Evolutionary conservation across 2,113 vertebrate genomes (phyloP).

Genomic region (Gracilinanus agilis): DNA sequence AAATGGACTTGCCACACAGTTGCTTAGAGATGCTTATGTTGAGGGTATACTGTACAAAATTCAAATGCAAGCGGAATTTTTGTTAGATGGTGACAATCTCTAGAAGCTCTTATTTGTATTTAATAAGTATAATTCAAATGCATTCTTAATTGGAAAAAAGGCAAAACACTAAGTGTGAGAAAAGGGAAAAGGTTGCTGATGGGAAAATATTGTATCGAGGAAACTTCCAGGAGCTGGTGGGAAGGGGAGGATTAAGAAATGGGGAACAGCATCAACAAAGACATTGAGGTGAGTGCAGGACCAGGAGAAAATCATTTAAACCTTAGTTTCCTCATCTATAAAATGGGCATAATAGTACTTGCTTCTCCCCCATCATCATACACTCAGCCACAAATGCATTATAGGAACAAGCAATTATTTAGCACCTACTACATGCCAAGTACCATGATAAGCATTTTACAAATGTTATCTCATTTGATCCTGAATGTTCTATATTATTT

Average conservation of each 20-base stretch:
- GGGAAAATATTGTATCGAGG: background rate
- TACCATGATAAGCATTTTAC: background rate
- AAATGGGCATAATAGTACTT: background rate
- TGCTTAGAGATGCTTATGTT: background rate
- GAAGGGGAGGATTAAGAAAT: background rate
- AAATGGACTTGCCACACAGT: background rate
- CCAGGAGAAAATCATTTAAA: background rate
- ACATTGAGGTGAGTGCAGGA: no score
- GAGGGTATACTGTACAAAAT: background rate
- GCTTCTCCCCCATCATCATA: background rate
- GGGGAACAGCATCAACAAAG: no score
- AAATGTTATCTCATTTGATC: background rate
- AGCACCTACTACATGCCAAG: background rate
- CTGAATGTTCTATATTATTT: background rate
- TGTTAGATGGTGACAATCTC: background rate
- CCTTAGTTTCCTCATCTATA: background rate
- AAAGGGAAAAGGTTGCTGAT: background rate
- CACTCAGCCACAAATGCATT: background rate
- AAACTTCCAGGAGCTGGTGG: background rate
- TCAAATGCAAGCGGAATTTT: background rate
- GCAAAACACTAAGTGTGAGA: background rate
- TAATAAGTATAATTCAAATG: background rate
- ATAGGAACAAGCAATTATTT: background rate
- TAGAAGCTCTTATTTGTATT: background rate
- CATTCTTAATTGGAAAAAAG: no score